phyloP scores from a whole-genome alignment of 2,797 vertebrate genomes.

The Chelonia mydas region DNA sequence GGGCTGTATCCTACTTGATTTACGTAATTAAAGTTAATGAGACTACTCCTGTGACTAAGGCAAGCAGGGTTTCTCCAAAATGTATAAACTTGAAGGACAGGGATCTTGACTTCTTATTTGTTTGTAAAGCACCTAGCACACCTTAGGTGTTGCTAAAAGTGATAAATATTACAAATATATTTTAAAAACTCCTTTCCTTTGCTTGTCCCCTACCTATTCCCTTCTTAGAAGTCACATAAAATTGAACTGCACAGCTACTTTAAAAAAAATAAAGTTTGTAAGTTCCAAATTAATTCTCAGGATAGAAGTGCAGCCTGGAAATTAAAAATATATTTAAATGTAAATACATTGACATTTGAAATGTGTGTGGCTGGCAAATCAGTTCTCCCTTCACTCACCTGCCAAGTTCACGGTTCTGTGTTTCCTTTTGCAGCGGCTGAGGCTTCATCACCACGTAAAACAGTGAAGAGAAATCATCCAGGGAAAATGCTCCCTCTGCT shows the following conservation, averaged over 20 bases:
- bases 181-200: neutral
- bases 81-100: neutral
- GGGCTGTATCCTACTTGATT: neutral
- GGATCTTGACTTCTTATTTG: neutral
- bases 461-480: too few relatives aligned
- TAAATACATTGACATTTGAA: neutral
- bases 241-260: neutral
- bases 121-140: neutral
- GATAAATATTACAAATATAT: neutral
- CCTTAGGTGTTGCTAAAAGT: neutral
- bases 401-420: neutral
- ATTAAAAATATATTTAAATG: neutral
- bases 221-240: neutral
- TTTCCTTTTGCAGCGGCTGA: neutral
- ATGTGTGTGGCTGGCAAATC: neutral
- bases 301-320: neutral
- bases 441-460: accelerated
- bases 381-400: neutral
- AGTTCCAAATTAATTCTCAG: neutral
- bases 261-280: neutral
- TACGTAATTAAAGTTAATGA: neutral
- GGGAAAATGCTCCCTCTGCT: neutral
- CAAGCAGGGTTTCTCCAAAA: neutral
- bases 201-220: accelerated
- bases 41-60: neutral